These are phyloP conservation scores for Paramuricea clavata DNA, from an alignment of 92 coral and sea anemone species.

Conservation along the genomic window DNA sequence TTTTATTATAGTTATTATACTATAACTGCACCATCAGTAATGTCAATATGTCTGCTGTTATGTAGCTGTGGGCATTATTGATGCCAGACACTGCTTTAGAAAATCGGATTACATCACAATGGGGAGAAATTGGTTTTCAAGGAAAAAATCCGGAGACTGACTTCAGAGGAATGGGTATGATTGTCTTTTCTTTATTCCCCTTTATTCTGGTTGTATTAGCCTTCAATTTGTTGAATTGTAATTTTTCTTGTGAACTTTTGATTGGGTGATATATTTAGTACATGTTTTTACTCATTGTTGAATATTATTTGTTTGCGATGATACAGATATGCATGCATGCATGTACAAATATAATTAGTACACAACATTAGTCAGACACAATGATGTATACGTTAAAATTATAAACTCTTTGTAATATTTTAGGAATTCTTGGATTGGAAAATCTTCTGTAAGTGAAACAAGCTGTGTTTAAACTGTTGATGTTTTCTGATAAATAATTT, in stretches of 20 bases:
- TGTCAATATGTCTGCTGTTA: background rate
- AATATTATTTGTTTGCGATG: no score
- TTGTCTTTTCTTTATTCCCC: background rate
- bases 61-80: constrained; percentile 84
- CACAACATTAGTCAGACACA: background rate
- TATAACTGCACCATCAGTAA: background rate
- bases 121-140: constrained; percentile 98
- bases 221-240: background rate
- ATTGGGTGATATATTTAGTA: no score
- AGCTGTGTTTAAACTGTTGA: background rate
- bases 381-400: background rate
- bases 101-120: constrained; percentile 80
- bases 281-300: no score
- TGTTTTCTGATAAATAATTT: background rate
- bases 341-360: no score
- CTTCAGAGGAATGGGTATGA: constrained; percentile 98
- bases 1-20: no score
- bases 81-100: constrained; percentile 84
- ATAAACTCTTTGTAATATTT: constrained; percentile 6
- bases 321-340: no score
- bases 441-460: constrained; percentile 87
- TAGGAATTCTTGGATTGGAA: constrained; percentile 90
- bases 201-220: background rate
- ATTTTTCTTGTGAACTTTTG: no score
- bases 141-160: constrained; percentile 96